These are phyloP conservation scores for Panthera tigris DNA, from an alignment of 2,113 vertebrate species.

Conservation along the genomic window DNA sequence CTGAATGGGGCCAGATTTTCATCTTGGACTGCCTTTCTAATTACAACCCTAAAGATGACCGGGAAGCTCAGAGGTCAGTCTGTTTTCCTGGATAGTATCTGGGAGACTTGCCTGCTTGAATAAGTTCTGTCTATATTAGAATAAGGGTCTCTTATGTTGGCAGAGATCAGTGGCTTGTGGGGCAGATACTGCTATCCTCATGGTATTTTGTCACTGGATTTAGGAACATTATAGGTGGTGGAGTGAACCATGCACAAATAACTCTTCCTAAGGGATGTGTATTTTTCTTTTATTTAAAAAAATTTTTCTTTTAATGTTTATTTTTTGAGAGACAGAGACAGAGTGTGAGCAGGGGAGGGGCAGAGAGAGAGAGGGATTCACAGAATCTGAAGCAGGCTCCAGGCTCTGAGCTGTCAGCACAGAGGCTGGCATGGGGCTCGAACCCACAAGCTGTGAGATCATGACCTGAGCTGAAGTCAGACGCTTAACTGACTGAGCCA, in stretches of 20 bases:
- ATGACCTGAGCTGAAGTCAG: no score
- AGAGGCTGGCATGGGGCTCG: no score
- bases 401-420: no score
- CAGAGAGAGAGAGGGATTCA: no score
- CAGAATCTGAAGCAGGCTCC: no score
- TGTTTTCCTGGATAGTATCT: background rate
- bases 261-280: background rate
- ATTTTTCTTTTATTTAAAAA: background rate
- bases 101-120: background rate
- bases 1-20: conserved; percentile 99
- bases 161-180: background rate
- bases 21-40: conserved; percentile 99
- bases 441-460: no score
- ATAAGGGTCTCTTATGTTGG: background rate
- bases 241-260: background rate
- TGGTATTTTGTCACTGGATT: conserved; percentile 31
- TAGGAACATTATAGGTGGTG: conserved; percentile 36
- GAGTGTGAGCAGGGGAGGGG: no score
- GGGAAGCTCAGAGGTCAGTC: conserved; percentile 96
- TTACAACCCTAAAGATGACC: conserved; percentile 99
- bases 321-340: no score
- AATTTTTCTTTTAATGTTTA: no score
- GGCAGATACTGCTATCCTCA: background rate
- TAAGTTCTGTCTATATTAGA: conserved; percentile 20
- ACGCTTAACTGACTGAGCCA: no score